These are phyloP conservation scores for Danio albolineatus DNA, from an alignment of 2,797 vertebrate genomes.

Conservation along the genomic window DNA sequence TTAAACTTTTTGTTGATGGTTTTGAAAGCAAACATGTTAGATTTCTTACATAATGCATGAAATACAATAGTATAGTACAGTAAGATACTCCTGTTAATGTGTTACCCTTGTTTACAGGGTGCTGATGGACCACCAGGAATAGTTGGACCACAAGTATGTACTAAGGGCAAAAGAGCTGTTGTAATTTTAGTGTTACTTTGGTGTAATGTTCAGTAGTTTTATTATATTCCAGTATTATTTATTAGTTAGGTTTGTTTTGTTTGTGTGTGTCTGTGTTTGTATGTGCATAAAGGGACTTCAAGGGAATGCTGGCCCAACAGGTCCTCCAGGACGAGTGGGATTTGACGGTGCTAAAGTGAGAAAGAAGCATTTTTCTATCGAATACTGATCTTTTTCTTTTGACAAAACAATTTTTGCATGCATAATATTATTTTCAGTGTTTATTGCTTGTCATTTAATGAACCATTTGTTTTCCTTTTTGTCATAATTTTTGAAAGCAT, in stretches of 20 bases:
- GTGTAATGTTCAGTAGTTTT: background rate
- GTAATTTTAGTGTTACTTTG: background rate
- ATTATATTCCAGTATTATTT: conserved; percentile 10
- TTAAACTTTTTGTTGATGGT: background rate
- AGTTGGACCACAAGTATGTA: conserved; percentile 35
- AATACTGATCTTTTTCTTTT: background rate
- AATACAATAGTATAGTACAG: background rate
- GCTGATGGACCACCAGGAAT: conserved; percentile 4
- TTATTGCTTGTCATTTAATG: no score
- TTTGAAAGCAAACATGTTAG: background rate
- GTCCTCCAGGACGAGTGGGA: conserved; percentile 60
- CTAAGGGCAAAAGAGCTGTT: background rate
- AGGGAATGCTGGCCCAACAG: conserved; percentile 23
- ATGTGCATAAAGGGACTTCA: conserved; percentile 16
- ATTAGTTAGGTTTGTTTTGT: conserved; percentile 36
- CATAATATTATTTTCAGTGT: background rate
- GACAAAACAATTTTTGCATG: background rate
- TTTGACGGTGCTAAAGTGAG: conserved; percentile 66
- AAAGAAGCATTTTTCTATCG: conserved; percentile 4
- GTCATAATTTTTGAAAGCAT: no score
- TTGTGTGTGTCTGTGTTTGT: conserved; percentile 24
- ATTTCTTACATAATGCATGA: background rate
- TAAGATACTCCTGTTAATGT: background rate
- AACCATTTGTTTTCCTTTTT: no score
- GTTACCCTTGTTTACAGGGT: conserved; percentile 48